Base-by-base conservation (phyloP, 53 echinoderm and acorn worm genomes). In the Antedon mediterranea region DNA sequence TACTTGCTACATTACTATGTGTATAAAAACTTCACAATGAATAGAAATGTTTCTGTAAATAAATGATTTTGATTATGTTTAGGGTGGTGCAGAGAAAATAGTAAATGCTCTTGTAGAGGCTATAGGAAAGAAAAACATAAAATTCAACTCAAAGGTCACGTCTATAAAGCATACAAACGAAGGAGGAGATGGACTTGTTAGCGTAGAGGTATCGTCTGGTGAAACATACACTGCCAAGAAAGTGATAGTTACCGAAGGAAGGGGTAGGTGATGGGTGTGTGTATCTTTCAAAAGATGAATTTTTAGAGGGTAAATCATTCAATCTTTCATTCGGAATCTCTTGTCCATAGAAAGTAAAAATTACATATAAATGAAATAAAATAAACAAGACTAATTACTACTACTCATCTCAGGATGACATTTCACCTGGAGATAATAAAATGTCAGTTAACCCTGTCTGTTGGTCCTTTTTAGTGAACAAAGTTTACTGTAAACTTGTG, bases 71-170 rank as follows among this genome's bases (percentile, higher is more conserved):
- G 0, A 0, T 73, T 0, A 5, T 30, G 0, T 33, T 20, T 30
- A 93, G 93, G 93, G 85, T 31, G 93, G 93, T 30, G 70, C 75
- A 0, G 71, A 70, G 57, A 71, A 78, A 32, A 84, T 93, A 13
- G 82, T 83, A 30, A 75, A 74, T 13, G 77, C 84, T 29, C 82
- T 93, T 15, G 29, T 43, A 20, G 84, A 82, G 41, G 77, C 79
- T 13, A 81, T 93, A 3, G 88, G 88, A 9, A 43, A 84, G 26
- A 85, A 81, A 13, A 93, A 81, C 29, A 77, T 93, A 6, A 28
- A 74, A 32, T 30, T 78, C 18, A 87, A 85, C 27, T 85, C 85
- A 41, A 78, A 83, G 4, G 90, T 93, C 7, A 43, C 74, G 30
- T 44, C 79, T 43, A 86, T 93, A 28, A 32, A 81, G 28, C 90